These are phyloP conservation scores for Scaptomyza flava DNA, from an alignment of 2,888 invertebrate species.

Conservation along the genomic window DNA sequence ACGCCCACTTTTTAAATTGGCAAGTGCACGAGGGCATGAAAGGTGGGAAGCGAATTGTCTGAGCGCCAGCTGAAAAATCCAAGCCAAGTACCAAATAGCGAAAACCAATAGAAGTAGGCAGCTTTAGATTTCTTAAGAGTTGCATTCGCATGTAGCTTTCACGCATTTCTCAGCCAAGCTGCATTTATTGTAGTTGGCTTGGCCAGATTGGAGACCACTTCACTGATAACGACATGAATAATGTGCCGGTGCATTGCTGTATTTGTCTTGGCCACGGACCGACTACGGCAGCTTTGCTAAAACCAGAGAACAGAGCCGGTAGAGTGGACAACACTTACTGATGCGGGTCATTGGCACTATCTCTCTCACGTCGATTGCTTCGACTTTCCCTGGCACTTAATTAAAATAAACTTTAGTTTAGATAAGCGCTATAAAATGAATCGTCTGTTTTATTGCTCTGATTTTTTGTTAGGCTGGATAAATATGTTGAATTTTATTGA, in stretches of 20 bases:
- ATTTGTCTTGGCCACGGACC: conserved; percentile 65
- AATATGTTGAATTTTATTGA: conserved; percentile 27
- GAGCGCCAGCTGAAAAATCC: conserved; percentile 49
- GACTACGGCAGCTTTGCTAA: conserved; percentile 32
- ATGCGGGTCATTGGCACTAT: conserved; percentile 77
- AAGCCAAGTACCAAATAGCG: conserved; percentile 20
- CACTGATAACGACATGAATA: conserved; percentile 77
- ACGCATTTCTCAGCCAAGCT: conserved; percentile 56
- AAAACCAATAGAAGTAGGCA: conserved; percentile 33
- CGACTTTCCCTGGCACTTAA: conserved; percentile 65
- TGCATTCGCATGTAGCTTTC: conserved; percentile 36
- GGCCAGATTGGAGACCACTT: conserved; percentile 54
- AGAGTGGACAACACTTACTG: conserved; percentile 30
- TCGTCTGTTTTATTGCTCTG: conserved; percentile 48
- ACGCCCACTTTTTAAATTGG: conserved; percentile 48
- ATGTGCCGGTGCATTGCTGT: conserved; percentile 78
- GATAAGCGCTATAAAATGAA: conserved; percentile 68
- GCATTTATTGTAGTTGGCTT: conserved; percentile 23
- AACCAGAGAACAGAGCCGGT: conserved; percentile 10
- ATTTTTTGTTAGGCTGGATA: conserved; percentile 19
- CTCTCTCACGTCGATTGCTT: conserved; percentile 29
- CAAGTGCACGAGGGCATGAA: conserved; percentile 44
- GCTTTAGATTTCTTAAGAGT: conserved; percentile 34
- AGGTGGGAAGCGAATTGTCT: conserved; percentile 37
- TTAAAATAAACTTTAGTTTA: conserved; percentile 76